Conservation (phyloP, 2,797 vertebrate genomes). For the Myripristis jacobus region DNA sequence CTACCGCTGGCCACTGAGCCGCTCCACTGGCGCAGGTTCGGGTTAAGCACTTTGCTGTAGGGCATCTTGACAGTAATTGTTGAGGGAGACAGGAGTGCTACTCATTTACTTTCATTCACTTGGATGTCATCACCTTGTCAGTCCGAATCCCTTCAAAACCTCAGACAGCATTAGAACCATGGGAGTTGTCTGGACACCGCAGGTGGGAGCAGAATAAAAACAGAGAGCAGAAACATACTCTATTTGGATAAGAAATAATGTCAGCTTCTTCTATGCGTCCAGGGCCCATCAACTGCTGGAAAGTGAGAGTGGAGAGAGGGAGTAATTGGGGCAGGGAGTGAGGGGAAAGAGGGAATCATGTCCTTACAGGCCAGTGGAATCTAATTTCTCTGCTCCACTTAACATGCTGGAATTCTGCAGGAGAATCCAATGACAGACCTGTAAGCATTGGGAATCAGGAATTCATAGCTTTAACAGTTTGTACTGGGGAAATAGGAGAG, state of each 20-base stretch:
- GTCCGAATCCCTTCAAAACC: conserved; percentile 20
- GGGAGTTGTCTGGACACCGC: conserved; percentile 36
- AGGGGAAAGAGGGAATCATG: conserved; percentile 69
- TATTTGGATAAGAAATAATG: conserved; percentile 51
- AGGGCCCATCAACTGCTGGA: conserved; percentile 53
- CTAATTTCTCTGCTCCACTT: conserved; percentile 64
- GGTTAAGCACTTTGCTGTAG: conserved; percentile 35
- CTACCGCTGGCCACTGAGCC: conserved; percentile 26
- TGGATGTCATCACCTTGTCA: conserved; percentile 56
- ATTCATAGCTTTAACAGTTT: conserved; percentile 32
- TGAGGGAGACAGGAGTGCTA: too few relatives aligned
- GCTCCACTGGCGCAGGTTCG: conserved; percentile 12
- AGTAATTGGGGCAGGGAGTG: conserved; percentile 30
- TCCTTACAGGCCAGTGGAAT: conserved; percentile 79
- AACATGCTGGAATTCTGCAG: conserved; percentile 54
- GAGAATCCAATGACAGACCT: conserved; percentile 27
- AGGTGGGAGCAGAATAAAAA: conserved; percentile 15
- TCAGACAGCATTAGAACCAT: conserved; percentile 22
- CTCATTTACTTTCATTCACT: conserved; percentile 52
- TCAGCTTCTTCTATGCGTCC: conserved; percentile 46
- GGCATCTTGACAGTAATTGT: conserved; percentile 49
- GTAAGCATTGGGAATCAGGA: conserved; percentile 28
- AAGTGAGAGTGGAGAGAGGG: conserved; percentile 35
- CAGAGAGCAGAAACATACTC: conserved; percentile 36
- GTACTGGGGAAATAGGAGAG: conserved; percentile 10